Evolutionary conservation across 2,113 vertebrate genomes (phyloP), one percentile per base, ranked within the genome.

Genomic region (Chamaea fasciata): DNA sequence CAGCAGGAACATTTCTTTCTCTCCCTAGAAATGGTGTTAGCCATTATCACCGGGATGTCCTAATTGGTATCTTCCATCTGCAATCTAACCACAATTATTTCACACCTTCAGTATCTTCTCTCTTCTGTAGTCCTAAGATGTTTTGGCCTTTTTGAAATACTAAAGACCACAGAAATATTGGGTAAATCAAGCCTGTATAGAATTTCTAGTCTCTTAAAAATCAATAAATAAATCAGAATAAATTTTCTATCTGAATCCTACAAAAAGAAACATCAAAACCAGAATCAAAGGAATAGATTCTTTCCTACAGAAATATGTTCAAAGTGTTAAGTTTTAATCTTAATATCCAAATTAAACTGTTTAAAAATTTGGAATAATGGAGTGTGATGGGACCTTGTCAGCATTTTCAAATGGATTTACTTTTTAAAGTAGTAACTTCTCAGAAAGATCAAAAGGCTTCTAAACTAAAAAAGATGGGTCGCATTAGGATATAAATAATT

Each of bases 11-110:
- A 44, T 44, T 56, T 87, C 11, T 89, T 74, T 73, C 44, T 67
- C 22, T 84, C 33, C 39, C 59, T 49, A 46, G 41, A 85, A 28
- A 9, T 44, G 28, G 10, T 44, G n/a, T 55, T 27, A 78, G 59
- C 11, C 47, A n/a, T 68, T 74, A 39, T 68, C 11, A 49, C 2
- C 0, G 0, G 9, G 28, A 52, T 46, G 6, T 62, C 31, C 5
- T 33, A 13, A 42, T 1, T 71, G 44, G 52, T 7, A 20, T 56
- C 33, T 73, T 71, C 41, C 26, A 62, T 33, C 30, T 83, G 16
- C 17, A 69, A 9, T 31, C 19, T 60, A 64, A 90, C 31, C 27
- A 52, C 8, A 59, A 23, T 27, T 20, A 76, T 12, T 26, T 81
- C 57, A 28, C 59, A 15, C 14, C 31, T 82, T 75, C 81, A 78